Evolutionary conservation across 2,113 vertebrate genomes (phyloP).

Genomic region (Xiphorhynchus elegans): DNA sequence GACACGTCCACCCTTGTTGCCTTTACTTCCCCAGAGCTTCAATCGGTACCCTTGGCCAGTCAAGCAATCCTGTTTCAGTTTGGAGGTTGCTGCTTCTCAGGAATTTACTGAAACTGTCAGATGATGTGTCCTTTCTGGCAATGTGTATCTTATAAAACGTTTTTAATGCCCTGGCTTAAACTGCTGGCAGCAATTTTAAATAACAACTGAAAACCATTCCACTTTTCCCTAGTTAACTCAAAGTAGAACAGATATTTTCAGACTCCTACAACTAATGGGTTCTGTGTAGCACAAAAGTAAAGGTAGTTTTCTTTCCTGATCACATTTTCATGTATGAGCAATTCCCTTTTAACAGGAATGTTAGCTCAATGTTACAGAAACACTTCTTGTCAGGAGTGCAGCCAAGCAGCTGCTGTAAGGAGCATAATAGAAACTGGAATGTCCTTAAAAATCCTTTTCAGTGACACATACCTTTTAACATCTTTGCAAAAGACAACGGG

Average conservation of each 20-base stretch:
- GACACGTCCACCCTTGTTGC: not conserved
- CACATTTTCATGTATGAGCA: not conserved
- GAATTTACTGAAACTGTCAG: not conserved
- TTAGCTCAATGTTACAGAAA: not conserved
- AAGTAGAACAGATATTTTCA: not conserved
- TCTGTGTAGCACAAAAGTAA: not conserved
- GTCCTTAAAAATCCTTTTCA: not conserved
- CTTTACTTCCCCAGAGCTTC: not conserved
- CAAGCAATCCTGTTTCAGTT: not conserved
- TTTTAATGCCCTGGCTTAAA: not conserved
- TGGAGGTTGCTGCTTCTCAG: not conserved
- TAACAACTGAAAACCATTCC: not conserved
- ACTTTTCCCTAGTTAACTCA: not conserved
- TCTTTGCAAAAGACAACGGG: constrained; percentile 95
- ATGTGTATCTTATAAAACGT: not conserved
- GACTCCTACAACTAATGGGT: not conserved
- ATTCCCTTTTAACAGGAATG: not conserved
- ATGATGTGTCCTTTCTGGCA: not conserved
- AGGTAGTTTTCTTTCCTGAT: not conserved
- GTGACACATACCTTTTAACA: constrained; percentile 81
- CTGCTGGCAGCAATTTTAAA: not conserved
- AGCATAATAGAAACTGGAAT: not conserved
- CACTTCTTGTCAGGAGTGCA: not conserved
- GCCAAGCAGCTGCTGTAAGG: not conserved
- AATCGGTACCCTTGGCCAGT: not conserved